Evolutionary conservation across 2,797 vertebrate genomes (phyloP).

Genomic region (Centroberyx gerrardi): DNA sequence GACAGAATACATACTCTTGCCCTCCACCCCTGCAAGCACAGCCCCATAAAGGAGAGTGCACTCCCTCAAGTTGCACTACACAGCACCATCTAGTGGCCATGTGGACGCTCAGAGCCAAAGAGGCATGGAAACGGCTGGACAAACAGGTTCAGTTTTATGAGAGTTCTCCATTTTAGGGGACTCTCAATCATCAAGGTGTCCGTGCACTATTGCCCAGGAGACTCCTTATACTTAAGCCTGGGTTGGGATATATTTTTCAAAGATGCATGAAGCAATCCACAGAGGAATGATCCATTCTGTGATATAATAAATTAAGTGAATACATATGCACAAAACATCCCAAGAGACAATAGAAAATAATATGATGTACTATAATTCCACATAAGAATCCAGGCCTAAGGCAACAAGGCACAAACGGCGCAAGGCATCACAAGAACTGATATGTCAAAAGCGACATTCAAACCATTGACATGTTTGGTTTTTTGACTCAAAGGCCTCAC

Average conservation of each 20-base stretch:
- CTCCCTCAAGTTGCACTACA: constrained; percentile 60
- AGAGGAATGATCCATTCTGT: background rate
- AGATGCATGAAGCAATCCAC: background rate
- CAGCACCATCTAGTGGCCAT: constrained; percentile 84
- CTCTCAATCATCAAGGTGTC: background rate
- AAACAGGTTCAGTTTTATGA: background rate
- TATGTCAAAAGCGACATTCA: background rate
- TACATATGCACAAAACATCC: background rate
- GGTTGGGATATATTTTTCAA: background rate
- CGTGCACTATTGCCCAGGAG: too few species aligned
- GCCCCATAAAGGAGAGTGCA: constrained; percentile 8
- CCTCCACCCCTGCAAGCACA: constrained; percentile 27
- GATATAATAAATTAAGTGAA: background rate
- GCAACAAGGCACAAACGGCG: too few species aligned
- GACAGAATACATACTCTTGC: constrained; percentile 34
- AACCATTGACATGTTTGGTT: too few species aligned
- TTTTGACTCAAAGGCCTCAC: too few species aligned
- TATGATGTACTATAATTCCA: too few species aligned
- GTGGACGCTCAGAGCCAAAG: background rate
- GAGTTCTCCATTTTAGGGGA: background rate
- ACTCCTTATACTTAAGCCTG: too few species aligned
- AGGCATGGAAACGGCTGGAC: constrained; percentile 5
- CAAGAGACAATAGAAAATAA: background rate
- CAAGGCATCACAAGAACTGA: too few species aligned
- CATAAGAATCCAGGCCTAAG: background rate